Percentiles rank a stretch among this genome's conserved stretches.
These are phyloP conservation scores for Eudyptes chrysolophus DNA, from an alignment of 2,113 vertebrate genomes.

Conservation along the genomic window DNA sequence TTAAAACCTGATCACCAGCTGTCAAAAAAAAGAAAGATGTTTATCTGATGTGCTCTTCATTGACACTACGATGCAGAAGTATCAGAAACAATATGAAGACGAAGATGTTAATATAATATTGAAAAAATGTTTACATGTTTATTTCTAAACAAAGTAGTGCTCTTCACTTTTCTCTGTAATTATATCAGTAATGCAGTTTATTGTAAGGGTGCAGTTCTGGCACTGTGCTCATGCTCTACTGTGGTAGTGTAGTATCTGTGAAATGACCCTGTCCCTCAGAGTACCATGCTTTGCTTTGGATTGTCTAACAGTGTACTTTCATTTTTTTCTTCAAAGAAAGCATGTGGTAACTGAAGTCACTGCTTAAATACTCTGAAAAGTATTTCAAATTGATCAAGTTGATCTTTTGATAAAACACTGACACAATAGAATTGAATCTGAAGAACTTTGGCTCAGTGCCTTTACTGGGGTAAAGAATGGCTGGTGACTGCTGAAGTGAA, in stretches of 20 bases:
- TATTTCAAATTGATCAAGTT: background rate
- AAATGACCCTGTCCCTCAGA: background rate
- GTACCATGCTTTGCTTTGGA: background rate
- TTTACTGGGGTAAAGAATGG: background rate
- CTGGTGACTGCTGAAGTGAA: background rate
- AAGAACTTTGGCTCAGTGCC: background rate
- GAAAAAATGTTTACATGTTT: background rate
- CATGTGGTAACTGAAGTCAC: background rate
- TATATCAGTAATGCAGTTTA: background rate
- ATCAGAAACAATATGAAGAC: background rate
- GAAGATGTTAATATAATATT: background rate
- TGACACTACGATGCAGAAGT: background rate
- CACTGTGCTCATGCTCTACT: background rate
- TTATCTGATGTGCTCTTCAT: background rate
- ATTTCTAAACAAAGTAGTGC: background rate
- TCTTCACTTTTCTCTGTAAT: background rate
- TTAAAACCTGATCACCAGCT: background rate
- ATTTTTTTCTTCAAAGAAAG: background rate
- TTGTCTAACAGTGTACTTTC: background rate
- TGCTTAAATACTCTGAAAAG: background rate
- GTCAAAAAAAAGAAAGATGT: background rate
- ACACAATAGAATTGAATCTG: background rate
- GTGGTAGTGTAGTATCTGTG: background rate
- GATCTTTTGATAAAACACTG: background rate
- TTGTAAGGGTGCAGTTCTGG: background rate